Conservation (phyloP, 2,113 vertebrate species). For the Carassius carassius region DNA sequence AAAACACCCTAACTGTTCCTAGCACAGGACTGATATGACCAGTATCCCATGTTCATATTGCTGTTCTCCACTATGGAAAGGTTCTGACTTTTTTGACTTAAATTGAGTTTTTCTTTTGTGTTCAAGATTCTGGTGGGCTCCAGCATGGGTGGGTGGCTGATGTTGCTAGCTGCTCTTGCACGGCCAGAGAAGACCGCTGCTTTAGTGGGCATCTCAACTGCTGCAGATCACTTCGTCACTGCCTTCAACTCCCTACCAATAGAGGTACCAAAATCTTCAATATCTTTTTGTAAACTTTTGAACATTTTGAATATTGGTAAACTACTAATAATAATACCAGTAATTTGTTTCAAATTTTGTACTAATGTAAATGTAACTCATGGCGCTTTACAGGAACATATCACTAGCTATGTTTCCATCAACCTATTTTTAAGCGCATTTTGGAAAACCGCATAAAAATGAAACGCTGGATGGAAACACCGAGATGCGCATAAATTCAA, state of each 20-base stretch:
- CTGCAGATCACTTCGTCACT: conserved; percentile 78
- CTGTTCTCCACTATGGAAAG: background rate
- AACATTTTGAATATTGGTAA: background rate
- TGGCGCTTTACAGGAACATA: background rate
- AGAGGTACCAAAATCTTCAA: conserved; percentile 70
- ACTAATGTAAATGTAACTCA: background rate
- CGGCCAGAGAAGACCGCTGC: conserved; percentile 80
- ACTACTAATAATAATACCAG: background rate
- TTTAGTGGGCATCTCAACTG: conserved; percentile 79
- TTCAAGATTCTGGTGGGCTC: conserved; percentile 84
- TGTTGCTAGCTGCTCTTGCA: conserved; percentile 83
- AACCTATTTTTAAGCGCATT: too few species aligned
- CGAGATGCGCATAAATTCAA: too few species aligned
- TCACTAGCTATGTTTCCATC: too few species aligned
- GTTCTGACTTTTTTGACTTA: background rate
- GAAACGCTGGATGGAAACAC: too few species aligned
- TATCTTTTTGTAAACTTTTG: background rate
- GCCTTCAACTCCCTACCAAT: conserved; percentile 76
- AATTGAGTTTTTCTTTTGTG: background rate
- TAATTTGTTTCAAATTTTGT: background rate
- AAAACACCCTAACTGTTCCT: background rate
- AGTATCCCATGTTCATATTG: background rate
- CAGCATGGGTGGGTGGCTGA: conserved; percentile 86
- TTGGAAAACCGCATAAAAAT: too few species aligned
- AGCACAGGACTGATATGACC: background rate